Evolutionary conservation across 2,113 vertebrate species (phyloP), one percentile per base, ranked within the genome.

Genomic region (Coturnix japonica): DNA sequence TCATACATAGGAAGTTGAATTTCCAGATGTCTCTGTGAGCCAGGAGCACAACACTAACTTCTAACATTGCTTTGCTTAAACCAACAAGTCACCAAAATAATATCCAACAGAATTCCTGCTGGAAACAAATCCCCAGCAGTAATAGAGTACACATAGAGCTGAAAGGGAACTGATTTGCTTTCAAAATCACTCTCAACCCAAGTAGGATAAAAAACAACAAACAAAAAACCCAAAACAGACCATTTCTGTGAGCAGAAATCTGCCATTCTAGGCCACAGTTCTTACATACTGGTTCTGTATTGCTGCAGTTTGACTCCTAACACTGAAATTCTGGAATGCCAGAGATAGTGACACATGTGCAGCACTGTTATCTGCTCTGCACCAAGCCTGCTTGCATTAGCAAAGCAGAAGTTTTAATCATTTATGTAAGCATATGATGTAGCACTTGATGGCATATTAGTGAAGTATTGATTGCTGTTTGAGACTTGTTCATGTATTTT

Each of bases 381-480:
- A 71, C 72, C 80, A 66, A 47, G 28, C 59, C 9, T 66, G 37
- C 31, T 3, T 35, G 37, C 61, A 51, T 39, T 13, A 88, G 73
- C 72, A 71, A n/a, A 83, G 90, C 88, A 71, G 51, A 35, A 49
- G 39, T 75, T 89, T 64, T 35, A 82, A 87, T 85, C 78, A 44
- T 57, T 74, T 25, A 53, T 87, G 71, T 49, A 87, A 93, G 89
- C 67, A 33, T 20, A 3, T 23, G 47, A 56, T 30, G 41, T 63
- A 88, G 64, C 39, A 39, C 64, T 87, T 82, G 21, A 47, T 60
- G 78, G 84, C 4, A 22, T 49, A 26, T 47, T 60, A 70, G 51
- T 57, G 69, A 72, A 60, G 83, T n/a, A 91, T 73, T 85, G 87
- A 94, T 85, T 81, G 91, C 51, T 90, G 56, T 67, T 69, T 28